Percentiles rank a stretch among this genome's conserved stretches.
These are phyloP conservation scores for Crenichthys baileyi DNA, from an alignment of 2,797 vertebrate genomes.

Conservation along the genomic window DNA sequence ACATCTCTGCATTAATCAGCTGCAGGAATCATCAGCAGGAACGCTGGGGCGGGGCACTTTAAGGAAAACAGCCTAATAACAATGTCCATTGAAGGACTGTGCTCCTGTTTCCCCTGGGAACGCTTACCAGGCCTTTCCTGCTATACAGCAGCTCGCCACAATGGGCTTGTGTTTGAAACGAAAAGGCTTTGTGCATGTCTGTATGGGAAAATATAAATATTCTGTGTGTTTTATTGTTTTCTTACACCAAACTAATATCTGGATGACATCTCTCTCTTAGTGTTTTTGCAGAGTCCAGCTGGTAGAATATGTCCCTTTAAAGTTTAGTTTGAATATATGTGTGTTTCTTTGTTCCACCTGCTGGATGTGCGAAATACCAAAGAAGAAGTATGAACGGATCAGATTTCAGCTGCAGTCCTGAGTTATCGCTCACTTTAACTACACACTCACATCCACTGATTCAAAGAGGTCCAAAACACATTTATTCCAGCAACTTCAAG, in stretches of 20 bases:
- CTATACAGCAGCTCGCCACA: constrained; percentile 37
- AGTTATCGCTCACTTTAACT: constrained; percentile 55
- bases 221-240: not conserved
- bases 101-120: constrained; percentile 66
- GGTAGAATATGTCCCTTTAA: not conserved
- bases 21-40: constrained; percentile 34
- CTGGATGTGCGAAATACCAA: constrained; percentile 43
- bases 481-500: constrained; percentile 52
- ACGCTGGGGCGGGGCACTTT: constrained; percentile 23
- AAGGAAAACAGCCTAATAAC: constrained; percentile 68
- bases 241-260: not conserved
- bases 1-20: constrained; percentile 52
- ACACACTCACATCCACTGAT: not conserved
- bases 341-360: constrained; percentile 41
- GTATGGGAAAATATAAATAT: not conserved
- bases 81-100: constrained; percentile 66
- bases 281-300: not conserved
- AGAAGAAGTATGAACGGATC: constrained; percentile 30
- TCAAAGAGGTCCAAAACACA: constrained; percentile 33
- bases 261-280: not conserved
- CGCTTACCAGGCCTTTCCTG: constrained; percentile 65
- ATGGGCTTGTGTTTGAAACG: not conserved
- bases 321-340: not conserved
- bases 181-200: not conserved
- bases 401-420: constrained; percentile 59